Evolutionary conservation across 1,140 invertebrate species (phyloP).

Genomic region (Pristionchus pacificus): DNA sequence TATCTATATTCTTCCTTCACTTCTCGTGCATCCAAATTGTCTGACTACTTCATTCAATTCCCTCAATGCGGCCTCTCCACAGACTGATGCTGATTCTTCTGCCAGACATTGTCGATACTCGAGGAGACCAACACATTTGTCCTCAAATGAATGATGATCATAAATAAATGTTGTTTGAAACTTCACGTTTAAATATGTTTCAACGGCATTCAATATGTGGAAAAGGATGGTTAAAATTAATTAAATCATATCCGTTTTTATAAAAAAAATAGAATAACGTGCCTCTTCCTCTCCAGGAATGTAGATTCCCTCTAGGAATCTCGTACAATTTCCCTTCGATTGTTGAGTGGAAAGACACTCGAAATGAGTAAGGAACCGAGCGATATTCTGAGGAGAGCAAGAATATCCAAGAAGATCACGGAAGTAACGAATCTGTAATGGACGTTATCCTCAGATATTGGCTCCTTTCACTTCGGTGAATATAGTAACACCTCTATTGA

Average conservation of each 20-base stretch:
- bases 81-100: neutral
- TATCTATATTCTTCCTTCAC: neutral
- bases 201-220: neutral
- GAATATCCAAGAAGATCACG: slow-evolving; percentile 14
- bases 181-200: no score
- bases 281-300: neutral
- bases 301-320: neutral
- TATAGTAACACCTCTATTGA: neutral
- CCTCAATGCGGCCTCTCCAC: neutral
- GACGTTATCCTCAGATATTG: neutral
- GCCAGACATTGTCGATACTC: neutral
- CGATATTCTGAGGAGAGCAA: slow-evolving; percentile 19
- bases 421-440: neutral
- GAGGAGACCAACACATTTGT: neutral
- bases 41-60: neutral
- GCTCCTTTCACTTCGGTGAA: neutral
- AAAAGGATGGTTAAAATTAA: neutral
- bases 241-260: slow-evolving; percentile 11
- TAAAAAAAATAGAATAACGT: neutral
- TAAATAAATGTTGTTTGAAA: no score
- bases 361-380: slow-evolving; percentile 3
- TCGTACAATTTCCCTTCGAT: neutral
- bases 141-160: neutral
- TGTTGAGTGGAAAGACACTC: neutral
- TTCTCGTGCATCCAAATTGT: neutral